phyloP scores from a whole-genome alignment of 1,140 invertebrate genomes.

The Harlomillsia oculata region DNA sequence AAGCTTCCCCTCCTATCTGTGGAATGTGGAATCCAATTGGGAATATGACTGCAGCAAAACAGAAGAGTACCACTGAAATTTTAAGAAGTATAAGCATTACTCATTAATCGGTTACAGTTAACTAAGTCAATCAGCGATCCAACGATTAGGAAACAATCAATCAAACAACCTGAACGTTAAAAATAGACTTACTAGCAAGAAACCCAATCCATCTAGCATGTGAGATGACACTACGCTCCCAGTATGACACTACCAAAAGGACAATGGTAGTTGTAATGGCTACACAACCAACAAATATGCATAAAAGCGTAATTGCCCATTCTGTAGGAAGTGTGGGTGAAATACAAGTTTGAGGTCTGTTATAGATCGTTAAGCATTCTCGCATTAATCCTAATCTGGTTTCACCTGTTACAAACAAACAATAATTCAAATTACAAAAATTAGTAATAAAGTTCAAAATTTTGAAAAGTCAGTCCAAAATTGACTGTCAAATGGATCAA shows the following conservation, averaged over 20 bases:
- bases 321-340: constrained; percentile 45
- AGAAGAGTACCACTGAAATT: constrained; percentile 85
- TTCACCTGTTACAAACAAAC: constrained; percentile 50
- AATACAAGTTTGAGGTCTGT: constrained; percentile 49
- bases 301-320: constrained; percentile 80
- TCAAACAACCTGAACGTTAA: too few species aligned
- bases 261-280: constrained; percentile 86
- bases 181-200: constrained; percentile 63
- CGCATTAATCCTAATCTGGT: constrained; percentile 83
- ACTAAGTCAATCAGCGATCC: too few species aligned
- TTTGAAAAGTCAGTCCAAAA: neutral
- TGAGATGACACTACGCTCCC: constrained; percentile 79
- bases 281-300: constrained; percentile 84
- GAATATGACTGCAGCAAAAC: constrained; percentile 87
- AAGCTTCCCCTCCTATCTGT: constrained; percentile 89
- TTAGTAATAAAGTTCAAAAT: neutral
- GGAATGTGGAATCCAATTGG: constrained; percentile 91
- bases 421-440: neutral
- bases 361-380: constrained; percentile 86
- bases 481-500: neutral
- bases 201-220: constrained; percentile 93
- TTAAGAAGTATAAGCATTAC: neutral
- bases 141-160: too few species aligned
- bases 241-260: constrained; percentile 73
- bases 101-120: too few species aligned